Conservation (phyloP, 2,888 invertebrate genomes). For the Erannis defoliaria region DNA sequence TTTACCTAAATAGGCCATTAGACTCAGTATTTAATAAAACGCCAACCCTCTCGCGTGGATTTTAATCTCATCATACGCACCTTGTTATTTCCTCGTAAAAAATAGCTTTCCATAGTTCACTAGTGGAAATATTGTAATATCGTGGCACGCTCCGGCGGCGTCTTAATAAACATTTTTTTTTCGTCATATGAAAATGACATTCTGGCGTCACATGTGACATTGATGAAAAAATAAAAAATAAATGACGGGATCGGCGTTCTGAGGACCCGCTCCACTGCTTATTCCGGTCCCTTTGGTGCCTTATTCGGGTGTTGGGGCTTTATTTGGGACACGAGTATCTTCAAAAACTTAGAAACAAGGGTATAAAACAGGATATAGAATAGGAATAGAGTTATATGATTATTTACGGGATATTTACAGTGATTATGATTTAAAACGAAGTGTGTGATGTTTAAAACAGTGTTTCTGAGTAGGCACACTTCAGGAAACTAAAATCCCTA, state of each 20-base stretch:
- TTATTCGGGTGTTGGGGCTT: slow-evolving; percentile 23
- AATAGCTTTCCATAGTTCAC: slow-evolving; percentile 86
- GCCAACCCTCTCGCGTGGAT: slow-evolving; percentile 71
- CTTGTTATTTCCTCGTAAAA: slow-evolving; percentile 85
- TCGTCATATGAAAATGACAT: slow-evolving; percentile 85
- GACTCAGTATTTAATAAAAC: slow-evolving; percentile 49
- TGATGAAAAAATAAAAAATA: slow-evolving; percentile 87
- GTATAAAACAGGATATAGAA: too few species aligned
- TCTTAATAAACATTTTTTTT: slow-evolving; percentile 86
- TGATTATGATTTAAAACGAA: too few species aligned
- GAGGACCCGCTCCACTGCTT: slow-evolving; percentile 52
- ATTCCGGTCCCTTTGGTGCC: slow-evolving; percentile 46
- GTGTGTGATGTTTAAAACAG: too few species aligned
- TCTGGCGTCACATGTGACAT: slow-evolving; percentile 85
- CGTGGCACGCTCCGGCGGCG: slow-evolving; percentile 66
- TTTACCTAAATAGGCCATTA: slow-evolving; percentile 32
- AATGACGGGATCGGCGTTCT: slow-evolving; percentile 76
- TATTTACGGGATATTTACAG: too few species aligned
- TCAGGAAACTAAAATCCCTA: too few species aligned
- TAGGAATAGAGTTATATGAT: too few species aligned
- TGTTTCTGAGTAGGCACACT: too few species aligned
- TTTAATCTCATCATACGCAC: slow-evolving; percentile 78
- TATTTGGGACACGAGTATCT: slow-evolving; percentile 17
- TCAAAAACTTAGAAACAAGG: too few species aligned
- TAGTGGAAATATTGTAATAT: slow-evolving; percentile 84